Evolutionary conservation across 2,888 invertebrate species (phyloP).

Genomic region (Hypercompe scribonia): DNA sequence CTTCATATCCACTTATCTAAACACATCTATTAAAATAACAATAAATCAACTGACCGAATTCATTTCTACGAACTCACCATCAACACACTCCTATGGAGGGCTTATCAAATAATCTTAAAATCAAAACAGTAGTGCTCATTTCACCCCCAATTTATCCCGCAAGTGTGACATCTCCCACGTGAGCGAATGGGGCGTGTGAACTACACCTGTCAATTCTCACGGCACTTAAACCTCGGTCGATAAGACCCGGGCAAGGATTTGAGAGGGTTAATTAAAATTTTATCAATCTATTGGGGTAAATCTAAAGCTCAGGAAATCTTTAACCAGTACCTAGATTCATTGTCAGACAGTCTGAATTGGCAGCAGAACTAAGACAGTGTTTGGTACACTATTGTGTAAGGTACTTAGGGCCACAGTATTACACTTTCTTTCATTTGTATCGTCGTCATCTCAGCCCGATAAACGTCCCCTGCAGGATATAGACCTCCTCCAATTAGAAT

Average conservation of each 20-base stretch:
- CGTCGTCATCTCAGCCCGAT: too few relatives aligned
- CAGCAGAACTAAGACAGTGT: neutral
- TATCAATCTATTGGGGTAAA: conserved; percentile 9
- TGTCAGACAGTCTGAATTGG: neutral
- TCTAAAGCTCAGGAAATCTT: neutral
- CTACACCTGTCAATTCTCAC: conserved; percentile 63
- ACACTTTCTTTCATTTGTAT: too few relatives aligned
- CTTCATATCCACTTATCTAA: conserved; percentile 16
- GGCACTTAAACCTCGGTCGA: conserved; percentile 60
- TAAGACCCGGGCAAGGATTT: conserved; percentile 40
- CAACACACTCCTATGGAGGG: conserved; percentile 3
- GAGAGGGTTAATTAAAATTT: conserved; percentile 40
- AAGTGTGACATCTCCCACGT: conserved; percentile 58
- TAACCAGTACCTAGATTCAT: neutral
- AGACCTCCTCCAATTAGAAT: too few relatives aligned
- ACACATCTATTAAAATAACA: conserved; percentile 38
- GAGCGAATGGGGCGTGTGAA: conserved; percentile 38
- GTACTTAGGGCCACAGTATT: too few relatives aligned
- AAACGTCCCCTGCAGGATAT: too few relatives aligned
- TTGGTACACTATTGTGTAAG: neutral
- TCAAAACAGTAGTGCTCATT: conserved; percentile 55
- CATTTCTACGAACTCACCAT: conserved; percentile 8
- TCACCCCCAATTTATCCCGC: conserved; percentile 62
- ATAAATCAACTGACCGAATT: conserved; percentile 43
- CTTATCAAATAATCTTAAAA: conserved; percentile 45